Evolutionary conservation across 2,113 vertebrate species (phyloP), one percentile per base, ranked within the genome.

Genomic region (Passer montanus): DNA sequence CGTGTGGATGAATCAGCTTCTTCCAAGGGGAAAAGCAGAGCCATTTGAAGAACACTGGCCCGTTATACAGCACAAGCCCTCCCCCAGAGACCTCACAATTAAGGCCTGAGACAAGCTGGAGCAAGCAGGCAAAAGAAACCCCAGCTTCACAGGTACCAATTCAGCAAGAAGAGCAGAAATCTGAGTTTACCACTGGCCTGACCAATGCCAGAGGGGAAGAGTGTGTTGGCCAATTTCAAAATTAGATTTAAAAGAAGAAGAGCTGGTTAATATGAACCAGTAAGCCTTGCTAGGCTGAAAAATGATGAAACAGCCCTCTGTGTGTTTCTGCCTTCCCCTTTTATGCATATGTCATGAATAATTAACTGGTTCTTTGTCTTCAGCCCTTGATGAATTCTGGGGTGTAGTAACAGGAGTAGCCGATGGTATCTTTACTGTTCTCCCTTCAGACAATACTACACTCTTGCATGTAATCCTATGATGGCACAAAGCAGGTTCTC

Each of bases 321-420:
- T 30, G 0, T 75, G 31, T 73, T 87, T 47, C 69, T 90, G 72
- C 69, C 62, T 84, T 84, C 83, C n/a, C 58, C 41, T 95, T 49
- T 79, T 58, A 81, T 69, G 73, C 56, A 33, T 88, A 92, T 41
- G 44, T 74, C 56, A 70, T 91, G 83, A 92, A 94, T 90, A 93
- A 93, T 95, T 94, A 84, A 92, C 80, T 7, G 2, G 3, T 31
- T 84, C 37, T 90, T 95, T 87, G 76, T 93, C 93, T 96, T 90
- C 73, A 70, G 47, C 59, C n/a, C 79, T 64, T 86, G 76, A 81
- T 80, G 84, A 86, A 72, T 93, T 88, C 92, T 72, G 53, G 83
- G 33, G 43, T 89, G 80, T 76, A 93, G 77, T 64, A 94, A 91
- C 77, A 94, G 50, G 53, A 94, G 88, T 68, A 92, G 82, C 60